Percentiles rank a stretch among this genome's conserved stretches.
These are phyloP conservation scores for Hemicrepidius hirtus DNA, from an alignment of 2,888 invertebrate genomes.

Conservation along the genomic window DNA sequence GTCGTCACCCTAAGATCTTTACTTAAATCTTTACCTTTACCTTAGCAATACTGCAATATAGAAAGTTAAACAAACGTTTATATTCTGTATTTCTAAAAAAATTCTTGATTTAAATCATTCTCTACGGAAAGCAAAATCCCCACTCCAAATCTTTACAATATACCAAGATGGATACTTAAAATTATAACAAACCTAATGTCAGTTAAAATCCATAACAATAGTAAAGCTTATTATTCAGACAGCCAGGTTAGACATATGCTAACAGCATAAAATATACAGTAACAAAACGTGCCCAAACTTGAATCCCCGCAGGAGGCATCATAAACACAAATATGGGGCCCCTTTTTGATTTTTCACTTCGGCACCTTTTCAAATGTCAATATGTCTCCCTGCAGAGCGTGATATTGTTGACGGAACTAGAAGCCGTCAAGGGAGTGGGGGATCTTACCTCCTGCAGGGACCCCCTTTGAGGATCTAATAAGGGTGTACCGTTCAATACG, in stretches of 20 bases:
- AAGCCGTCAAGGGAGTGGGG: slow-evolving; percentile 56
- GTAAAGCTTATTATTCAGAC: slow-evolving; percentile 67
- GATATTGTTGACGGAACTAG: slow-evolving; percentile 62
- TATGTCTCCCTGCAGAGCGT: slow-evolving; percentile 63
- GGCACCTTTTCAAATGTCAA: slow-evolving; percentile 70
- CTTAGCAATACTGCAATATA: too few relatives aligned
- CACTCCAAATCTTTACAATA: slow-evolving; percentile 32
- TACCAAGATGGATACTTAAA: slow-evolving; percentile 23
- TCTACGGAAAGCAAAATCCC: too few relatives aligned
- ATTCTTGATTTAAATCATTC: too few relatives aligned
- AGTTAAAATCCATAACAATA: slow-evolving; percentile 55
- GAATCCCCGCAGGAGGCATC: slow-evolving; percentile 68
- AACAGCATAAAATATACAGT: slow-evolving; percentile 66
- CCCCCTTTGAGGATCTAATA: slow-evolving; percentile 66
- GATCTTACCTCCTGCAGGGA: slow-evolving; percentile 60
- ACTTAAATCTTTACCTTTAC: too few relatives aligned
- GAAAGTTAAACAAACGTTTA: too few relatives aligned
- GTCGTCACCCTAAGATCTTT: too few relatives aligned
- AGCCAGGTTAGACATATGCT: slow-evolving; percentile 67
- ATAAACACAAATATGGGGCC: slow-evolving; percentile 71
- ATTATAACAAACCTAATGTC: slow-evolving; percentile 56
- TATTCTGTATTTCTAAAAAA: too few relatives aligned
- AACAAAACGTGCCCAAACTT: slow-evolving; percentile 70
- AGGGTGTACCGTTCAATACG: slow-evolving; percentile 61
- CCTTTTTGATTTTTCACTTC: slow-evolving; percentile 71